Evolutionary conservation across 2,113 vertebrate species (phyloP).

Genomic region (Megaceryle torquata): DNA sequence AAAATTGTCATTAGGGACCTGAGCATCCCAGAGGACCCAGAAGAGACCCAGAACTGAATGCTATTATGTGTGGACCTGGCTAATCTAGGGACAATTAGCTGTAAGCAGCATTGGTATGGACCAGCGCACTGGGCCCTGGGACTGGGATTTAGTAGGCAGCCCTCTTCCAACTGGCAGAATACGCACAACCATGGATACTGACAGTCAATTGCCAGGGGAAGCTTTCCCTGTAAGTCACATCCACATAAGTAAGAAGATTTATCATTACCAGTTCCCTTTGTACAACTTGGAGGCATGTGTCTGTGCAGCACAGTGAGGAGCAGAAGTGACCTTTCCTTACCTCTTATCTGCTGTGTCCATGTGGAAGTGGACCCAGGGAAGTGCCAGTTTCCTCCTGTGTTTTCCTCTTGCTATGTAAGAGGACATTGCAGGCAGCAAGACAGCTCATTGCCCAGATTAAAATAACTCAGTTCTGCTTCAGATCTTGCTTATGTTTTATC

Average conservation of each 20-base stretch:
- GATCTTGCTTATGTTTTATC: background rate
- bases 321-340: background rate
- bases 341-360: background rate
- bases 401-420: background rate
- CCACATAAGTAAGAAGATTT: background rate
- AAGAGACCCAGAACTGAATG: background rate
- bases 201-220: background rate
- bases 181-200: background rate
- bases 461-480: background rate
- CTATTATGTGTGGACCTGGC: background rate
- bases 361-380: background rate
- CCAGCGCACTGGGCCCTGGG: background rate
- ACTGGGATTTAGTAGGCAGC: background rate
- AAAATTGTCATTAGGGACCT: background rate
- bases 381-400: background rate
- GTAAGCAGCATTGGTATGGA: background rate
- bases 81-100: background rate
- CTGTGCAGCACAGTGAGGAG: background rate
- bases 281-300: rapidly evolving
- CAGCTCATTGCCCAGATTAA: background rate
- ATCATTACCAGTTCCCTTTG: background rate
- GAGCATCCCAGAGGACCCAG: background rate
- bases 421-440: background rate
- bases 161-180: background rate
- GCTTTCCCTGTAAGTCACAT: background rate